Conservation (phyloP, 2,888 invertebrate species). For the Pyrrhia umbra region DNA sequence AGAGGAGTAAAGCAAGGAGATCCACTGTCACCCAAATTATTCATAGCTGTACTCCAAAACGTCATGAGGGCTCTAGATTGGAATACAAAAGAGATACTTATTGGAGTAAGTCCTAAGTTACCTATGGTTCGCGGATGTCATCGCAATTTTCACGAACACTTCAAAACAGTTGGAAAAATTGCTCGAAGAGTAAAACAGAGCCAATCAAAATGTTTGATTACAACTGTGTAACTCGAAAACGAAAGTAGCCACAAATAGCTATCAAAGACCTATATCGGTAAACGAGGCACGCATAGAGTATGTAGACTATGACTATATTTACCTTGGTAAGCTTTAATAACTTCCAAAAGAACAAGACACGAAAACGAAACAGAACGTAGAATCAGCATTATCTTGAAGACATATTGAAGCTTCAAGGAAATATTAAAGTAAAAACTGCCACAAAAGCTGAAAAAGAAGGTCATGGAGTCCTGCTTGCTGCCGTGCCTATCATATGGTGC, state of each 20-base stretch:
- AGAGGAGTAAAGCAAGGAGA: background rate
- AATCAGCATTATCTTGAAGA: conserved; percentile 9
- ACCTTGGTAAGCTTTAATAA: conserved; percentile 5
- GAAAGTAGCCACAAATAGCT: background rate
- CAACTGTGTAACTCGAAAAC: background rate
- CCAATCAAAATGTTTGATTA: background rate
- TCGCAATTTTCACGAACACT: background rate
- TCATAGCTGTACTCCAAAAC: too few species aligned
- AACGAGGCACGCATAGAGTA: background rate
- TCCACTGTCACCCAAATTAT: background rate
- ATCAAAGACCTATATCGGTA: background rate
- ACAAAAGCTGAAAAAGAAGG: conserved; percentile 9
- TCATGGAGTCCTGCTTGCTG: conserved; percentile 21
- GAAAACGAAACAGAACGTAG: conserved; percentile 1
- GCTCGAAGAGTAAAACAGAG: background rate
- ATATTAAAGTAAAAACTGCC: conserved; percentile 11
- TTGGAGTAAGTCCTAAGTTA: background rate
- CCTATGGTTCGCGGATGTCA: background rate
- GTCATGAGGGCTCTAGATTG: too few species aligned
- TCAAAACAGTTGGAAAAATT: background rate
- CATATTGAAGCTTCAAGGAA: conserved; percentile 17
- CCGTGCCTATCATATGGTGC: too few species aligned
- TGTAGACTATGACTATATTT: background rate
- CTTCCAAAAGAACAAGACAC: background rate
- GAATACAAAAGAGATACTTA: background rate